Evolutionary conservation across 2,888 invertebrate species (phyloP).

Genomic region (Melinaea marsaeus): DNA sequence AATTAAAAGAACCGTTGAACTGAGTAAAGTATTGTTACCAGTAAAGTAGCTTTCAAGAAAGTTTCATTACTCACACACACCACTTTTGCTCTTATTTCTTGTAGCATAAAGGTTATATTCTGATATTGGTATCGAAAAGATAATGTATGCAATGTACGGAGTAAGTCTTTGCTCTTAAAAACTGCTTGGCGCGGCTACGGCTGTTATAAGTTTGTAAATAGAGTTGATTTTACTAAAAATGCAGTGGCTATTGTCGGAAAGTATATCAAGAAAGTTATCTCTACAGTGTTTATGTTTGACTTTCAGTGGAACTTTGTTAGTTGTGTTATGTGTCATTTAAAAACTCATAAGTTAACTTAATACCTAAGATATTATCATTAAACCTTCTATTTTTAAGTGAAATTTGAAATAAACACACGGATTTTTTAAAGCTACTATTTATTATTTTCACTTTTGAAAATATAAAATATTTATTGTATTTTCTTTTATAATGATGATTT

Average conservation of each 20-base stretch:
- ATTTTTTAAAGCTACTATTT: too few relatives aligned
- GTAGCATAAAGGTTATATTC: slow-evolving; percentile 7
- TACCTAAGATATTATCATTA: too few relatives aligned
- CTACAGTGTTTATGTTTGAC: slow-evolving; percentile 8
- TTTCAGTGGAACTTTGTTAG: slow-evolving; percentile 7
- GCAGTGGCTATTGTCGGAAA: not conserved
- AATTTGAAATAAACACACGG: too few relatives aligned
- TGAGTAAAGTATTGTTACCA: slow-evolving; percentile 15
- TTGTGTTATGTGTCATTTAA: too few relatives aligned
- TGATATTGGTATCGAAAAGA: not conserved
- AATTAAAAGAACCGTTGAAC: slow-evolving; percentile 19
- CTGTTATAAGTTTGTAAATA: slow-evolving; percentile 1
- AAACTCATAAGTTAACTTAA: too few relatives aligned
- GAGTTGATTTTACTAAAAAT: not conserved
- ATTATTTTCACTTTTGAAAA: too few relatives aligned
- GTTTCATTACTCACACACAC: not conserved
- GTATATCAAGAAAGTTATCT: slow-evolving; percentile 7
- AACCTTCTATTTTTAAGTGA: too few relatives aligned
- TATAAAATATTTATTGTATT: too few relatives aligned
- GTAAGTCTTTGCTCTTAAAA: slow-evolving; percentile 11
- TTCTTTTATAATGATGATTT: too few relatives aligned
- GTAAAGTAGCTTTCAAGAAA: slow-evolving; percentile 9
- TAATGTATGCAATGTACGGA: slow-evolving; percentile 13
- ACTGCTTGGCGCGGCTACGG: slow-evolving; percentile 4
- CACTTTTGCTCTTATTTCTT: slow-evolving; percentile 3